A percentile compares a stretch with the other conserved stretches of the same genome.
phyloP scores from a whole-genome alignment of 1,140 invertebrate genomes.

The Cotesia typhae region DNA sequence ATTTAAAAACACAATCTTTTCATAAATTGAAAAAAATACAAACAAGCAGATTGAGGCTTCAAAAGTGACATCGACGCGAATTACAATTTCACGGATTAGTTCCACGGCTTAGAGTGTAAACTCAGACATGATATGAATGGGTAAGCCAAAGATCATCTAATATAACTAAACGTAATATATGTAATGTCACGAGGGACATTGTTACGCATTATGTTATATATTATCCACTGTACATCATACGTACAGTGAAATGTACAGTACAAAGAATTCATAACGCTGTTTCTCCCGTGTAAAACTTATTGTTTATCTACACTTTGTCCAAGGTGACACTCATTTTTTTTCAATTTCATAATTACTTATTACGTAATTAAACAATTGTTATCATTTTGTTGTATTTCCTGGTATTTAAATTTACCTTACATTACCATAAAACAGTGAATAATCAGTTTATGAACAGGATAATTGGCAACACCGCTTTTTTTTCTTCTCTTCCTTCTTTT shows the following conservation, averaged over 20 bases:
- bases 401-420: background rate
- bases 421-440: background rate
- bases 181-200: slow-evolving; percentile 20
- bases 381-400: slow-evolving; percentile 12
- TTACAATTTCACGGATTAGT: slow-evolving; percentile 26
- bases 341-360: slow-evolving; percentile 48
- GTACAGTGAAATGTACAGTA: too few species aligned
- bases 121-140: too few species aligned
- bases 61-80: slow-evolving; percentile 14
- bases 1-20: too few species aligned
- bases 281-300: background rate
- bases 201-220: slow-evolving; percentile 19
- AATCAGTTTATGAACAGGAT: slow-evolving; percentile 1
- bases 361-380: slow-evolving; percentile 7
- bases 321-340: slow-evolving; percentile 55
- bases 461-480: slow-evolving; percentile 29
- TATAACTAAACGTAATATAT: background rate
- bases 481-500: background rate
- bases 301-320: slow-evolving; percentile 39
- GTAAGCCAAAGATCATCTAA: too few species aligned
- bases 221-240: slow-evolving; percentile 48
- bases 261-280: slow-evolving; percentile 33
- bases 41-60: background rate
- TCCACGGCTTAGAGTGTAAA: background rate
- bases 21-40: background rate